Conservation (phyloP, 2,113 vertebrate species). For the Scytalopus superciliaris region DNA sequence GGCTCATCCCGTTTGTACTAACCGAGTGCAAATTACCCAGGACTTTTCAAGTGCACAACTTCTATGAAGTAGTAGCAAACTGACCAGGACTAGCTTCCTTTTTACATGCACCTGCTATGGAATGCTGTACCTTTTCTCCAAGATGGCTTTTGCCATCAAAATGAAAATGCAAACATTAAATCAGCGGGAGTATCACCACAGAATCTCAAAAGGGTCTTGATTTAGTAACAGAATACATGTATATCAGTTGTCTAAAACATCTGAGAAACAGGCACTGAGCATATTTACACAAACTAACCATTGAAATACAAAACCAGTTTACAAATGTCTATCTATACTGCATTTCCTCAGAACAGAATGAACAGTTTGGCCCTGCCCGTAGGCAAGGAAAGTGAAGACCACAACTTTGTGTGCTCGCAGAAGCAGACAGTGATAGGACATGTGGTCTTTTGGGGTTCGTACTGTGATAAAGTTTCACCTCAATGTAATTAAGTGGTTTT, state of each 20-base stretch:
- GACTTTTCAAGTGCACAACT: not conserved
- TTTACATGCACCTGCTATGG: fast-evolving
- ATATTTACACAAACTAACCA: not conserved
- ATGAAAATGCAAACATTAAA: not conserved
- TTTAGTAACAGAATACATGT: not conserved
- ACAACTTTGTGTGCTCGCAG: not conserved
- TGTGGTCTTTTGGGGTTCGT: not conserved
- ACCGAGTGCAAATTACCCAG: not conserved
- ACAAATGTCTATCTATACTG: not conserved
- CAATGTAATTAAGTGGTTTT: not conserved
- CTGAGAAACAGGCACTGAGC: not conserved
- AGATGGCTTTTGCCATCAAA: not conserved
- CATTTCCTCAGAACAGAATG: not conserved
- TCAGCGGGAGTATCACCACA: not conserved
- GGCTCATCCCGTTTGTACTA: not conserved
- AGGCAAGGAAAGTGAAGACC: not conserved
- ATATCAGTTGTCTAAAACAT: not conserved
- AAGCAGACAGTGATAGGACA: not conserved
- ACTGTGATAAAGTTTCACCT: not conserved
- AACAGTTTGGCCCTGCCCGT: not conserved
- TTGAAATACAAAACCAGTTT: not conserved
- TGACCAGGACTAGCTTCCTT: not conserved
- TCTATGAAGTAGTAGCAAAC: not conserved
- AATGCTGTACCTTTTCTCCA: not conserved
- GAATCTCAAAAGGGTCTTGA: not conserved